phyloP scores from a whole-genome alignment of 2,888 invertebrate genomes.

The Ctenicera cuprea region DNA sequence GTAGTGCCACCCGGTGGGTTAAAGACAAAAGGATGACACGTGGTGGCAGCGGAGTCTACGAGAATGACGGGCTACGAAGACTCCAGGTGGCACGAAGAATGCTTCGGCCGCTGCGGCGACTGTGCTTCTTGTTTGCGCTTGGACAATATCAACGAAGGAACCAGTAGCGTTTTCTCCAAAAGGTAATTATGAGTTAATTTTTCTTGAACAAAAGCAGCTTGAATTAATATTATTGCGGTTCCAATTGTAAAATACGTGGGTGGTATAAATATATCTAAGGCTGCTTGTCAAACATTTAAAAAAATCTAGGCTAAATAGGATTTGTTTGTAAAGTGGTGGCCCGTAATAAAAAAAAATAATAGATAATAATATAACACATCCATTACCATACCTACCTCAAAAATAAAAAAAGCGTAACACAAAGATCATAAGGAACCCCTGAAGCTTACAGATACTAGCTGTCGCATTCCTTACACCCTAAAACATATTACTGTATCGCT shows the following conservation, averaged over 20 bases:
- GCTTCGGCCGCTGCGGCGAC: conserved; percentile 67
- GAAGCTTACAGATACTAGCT: conserved; percentile 28
- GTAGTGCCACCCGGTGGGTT: conserved; percentile 53
- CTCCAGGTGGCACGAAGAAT: conserved; percentile 70
- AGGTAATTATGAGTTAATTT: conserved; percentile 58
- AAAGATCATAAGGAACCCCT: not conserved
- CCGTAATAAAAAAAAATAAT: no score
- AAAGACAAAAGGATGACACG: conserved; percentile 54
- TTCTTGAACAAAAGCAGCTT: conserved; percentile 17
- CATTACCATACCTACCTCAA: not conserved
- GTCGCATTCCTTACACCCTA: conserved; percentile 19
- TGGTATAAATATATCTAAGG: conserved; percentile 23
- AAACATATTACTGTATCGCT: not conserved
- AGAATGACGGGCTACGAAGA: conserved; percentile 64
- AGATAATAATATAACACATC: not conserved
- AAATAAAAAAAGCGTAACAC: conserved; percentile 2
- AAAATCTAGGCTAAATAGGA: not conserved
- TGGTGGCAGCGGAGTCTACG: conserved; percentile 52
- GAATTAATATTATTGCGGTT: conserved; percentile 15
- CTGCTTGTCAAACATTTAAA: conserved; percentile 1
- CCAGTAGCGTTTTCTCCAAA: conserved; percentile 63
- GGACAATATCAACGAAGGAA: conserved; percentile 60
- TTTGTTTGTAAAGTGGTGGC: not conserved
- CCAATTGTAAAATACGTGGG: conserved; percentile 24
- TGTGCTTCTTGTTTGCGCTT: conserved; percentile 64